These are phyloP conservation scores for Mergus octosetaceus DNA, from an alignment of 2,797 vertebrate species.

Conservation along the genomic window DNA sequence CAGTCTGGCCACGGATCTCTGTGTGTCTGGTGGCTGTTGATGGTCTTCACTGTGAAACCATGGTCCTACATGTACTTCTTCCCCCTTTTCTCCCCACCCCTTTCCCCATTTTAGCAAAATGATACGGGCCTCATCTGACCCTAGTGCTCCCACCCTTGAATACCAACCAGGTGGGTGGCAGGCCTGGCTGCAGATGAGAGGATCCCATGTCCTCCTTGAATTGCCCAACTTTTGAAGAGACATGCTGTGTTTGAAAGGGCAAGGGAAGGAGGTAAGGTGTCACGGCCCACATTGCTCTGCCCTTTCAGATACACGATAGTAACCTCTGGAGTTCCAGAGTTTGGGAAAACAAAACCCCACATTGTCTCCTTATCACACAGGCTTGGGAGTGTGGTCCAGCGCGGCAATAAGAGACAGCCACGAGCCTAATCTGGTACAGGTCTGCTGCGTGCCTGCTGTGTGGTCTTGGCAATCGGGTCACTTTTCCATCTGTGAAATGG, in stretches of 20 bases:
- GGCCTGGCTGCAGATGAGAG: not conserved
- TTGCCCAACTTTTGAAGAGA: not conserved
- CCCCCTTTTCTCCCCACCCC: not conserved
- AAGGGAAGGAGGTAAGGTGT: not conserved
- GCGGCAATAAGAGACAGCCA: not conserved
- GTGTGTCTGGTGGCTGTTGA: not conserved
- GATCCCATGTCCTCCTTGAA: not conserved
- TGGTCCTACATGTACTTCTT: not conserved
- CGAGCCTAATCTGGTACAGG: not conserved
- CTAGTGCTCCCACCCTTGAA: not conserved
- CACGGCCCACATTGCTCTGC: not conserved
- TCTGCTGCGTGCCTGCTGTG: not conserved
- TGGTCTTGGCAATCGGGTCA: not conserved
- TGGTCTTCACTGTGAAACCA: not conserved
- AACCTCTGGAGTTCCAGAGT: not conserved
- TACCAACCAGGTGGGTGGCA: not conserved
- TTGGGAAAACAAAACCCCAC: not conserved
- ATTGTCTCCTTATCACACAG: not conserved
- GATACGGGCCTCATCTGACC: not conserved
- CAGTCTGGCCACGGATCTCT: not conserved
- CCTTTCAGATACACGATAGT: not conserved
- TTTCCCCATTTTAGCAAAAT: not conserved
- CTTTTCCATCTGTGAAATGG: not conserved
- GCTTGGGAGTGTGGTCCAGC: not conserved
- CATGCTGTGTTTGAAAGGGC: not conserved